Percentiles rank a stretch among this genome's conserved stretches.
These are phyloP conservation scores for Parus major DNA, from an alignment of 2,113 vertebrate species.

Conservation along the genomic window DNA sequence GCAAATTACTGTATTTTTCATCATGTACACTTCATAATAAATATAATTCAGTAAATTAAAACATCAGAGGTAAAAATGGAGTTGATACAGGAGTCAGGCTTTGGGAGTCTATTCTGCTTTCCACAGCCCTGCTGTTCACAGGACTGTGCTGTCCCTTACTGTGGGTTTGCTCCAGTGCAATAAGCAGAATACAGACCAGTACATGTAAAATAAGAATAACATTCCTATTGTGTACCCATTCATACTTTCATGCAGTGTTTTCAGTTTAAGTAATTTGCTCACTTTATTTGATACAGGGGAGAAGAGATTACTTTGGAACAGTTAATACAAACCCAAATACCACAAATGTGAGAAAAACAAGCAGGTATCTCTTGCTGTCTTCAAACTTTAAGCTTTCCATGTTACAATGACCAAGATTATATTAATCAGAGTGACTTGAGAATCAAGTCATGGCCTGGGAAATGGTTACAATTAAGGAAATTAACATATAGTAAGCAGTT, in stretches of 20 bases:
- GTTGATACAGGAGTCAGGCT: background rate
- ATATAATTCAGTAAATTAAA: background rate
- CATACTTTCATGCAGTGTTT: background rate
- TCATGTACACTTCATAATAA: background rate
- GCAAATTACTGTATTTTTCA: background rate
- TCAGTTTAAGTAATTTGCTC: background rate
- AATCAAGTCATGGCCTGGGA: background rate
- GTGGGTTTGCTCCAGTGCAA: background rate
- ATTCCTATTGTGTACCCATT: background rate
- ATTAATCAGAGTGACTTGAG: background rate
- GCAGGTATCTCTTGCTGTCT: background rate
- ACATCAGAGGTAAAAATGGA: background rate
- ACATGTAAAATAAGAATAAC: background rate
- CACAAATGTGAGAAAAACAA: background rate
- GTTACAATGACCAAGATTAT: background rate
- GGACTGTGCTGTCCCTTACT: background rate
- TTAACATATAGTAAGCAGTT: background rate
- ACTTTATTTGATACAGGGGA: background rate
- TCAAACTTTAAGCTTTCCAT: background rate
- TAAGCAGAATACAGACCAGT: background rate
- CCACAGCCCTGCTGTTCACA: background rate
- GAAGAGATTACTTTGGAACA: background rate
- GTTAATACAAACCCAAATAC: background rate
- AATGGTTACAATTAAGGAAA: background rate
- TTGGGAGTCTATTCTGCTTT: background rate